These are phyloP conservation scores for Apis laboriosa DNA, from an alignment of 1,140 invertebrate genomes.

Conservation along the genomic window DNA sequence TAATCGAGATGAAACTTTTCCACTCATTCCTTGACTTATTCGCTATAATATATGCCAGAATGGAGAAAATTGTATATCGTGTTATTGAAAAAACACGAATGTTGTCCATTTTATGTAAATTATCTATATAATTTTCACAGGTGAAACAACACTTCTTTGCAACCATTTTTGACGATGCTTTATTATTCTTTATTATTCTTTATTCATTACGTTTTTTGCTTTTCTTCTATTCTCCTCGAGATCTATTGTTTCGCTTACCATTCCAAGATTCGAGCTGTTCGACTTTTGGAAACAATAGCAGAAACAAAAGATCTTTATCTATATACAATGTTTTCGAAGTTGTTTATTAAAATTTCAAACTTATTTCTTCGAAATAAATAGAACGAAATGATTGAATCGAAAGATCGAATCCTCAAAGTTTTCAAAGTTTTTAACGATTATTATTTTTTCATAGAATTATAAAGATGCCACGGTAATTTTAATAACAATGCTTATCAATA, in stretches of 20 bases:
- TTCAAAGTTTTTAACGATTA: too few relatives aligned
- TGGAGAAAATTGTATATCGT: background rate
- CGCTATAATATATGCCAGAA: too few relatives aligned
- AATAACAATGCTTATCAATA: too few relatives aligned
- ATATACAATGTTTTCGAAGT: background rate
- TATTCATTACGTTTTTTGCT: too few relatives aligned
- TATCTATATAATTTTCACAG: background rate
- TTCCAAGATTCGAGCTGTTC: too few relatives aligned
- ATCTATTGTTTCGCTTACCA: background rate
- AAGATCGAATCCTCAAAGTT: too few relatives aligned
- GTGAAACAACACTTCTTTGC: background rate
- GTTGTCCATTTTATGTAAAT: background rate
- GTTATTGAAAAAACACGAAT: background rate
- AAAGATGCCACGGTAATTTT: too few relatives aligned
- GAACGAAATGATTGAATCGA: too few relatives aligned
- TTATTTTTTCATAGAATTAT: too few relatives aligned
- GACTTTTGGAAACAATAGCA: background rate
- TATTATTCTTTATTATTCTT: too few relatives aligned
- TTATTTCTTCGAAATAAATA: background rate
- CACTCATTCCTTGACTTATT: background rate
- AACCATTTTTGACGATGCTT: too few relatives aligned
- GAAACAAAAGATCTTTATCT: background rate
- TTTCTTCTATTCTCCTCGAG: too few relatives aligned
- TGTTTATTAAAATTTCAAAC: background rate
- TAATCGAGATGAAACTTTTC: conserved; percentile 10